Percentiles rank a stretch among this genome's conserved stretches.
phyloP scores from a whole-genome alignment of 2,888 invertebrate genomes.

The Parelbella ahira region DNA sequence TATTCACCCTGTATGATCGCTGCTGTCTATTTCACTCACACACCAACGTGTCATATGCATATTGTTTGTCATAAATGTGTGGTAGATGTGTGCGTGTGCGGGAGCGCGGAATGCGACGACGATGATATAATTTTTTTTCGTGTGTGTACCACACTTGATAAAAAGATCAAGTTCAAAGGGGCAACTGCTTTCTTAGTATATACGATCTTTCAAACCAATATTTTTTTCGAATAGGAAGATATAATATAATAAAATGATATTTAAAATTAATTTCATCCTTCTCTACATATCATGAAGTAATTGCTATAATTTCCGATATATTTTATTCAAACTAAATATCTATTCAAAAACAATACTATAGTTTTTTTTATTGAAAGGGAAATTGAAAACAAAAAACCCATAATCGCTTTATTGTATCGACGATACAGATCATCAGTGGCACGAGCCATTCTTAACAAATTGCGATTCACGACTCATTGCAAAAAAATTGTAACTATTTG shows the following conservation, averaged over 20 bases:
- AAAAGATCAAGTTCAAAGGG: slow-evolving; percentile 78
- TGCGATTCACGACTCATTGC: slow-evolving; percentile 39
- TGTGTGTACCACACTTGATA: slow-evolving; percentile 61
- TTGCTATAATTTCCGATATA: too few species aligned
- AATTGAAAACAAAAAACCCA: slow-evolving; percentile 31
- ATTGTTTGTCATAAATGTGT: slow-evolving; percentile 22
- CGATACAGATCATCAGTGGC: slow-evolving; percentile 65
- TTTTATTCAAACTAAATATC: too few species aligned
- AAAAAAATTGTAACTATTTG: slow-evolving; percentile 62
- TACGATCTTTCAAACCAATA: slow-evolving; percentile 32
- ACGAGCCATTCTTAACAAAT: slow-evolving; percentile 41
- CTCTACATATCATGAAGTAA: too few species aligned
- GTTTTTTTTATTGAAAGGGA: too few species aligned
- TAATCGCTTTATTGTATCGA: slow-evolving; percentile 52
- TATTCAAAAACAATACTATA: too few species aligned
- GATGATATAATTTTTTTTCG: slow-evolving; percentile 63
- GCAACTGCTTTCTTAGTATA: slow-evolving; percentile 43
- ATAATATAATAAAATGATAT: too few species aligned
- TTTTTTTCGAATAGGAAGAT: too few species aligned
- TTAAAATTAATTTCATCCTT: too few species aligned
- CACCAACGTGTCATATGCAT: slow-evolving; percentile 14
- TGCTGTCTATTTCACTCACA: slow-evolving; percentile 14
- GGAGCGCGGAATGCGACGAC: slow-evolving; percentile 61
- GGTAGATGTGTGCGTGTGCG: slow-evolving; percentile 43
- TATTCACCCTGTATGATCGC: slow-evolving; percentile 10